Evolutionary conservation across 2,113 vertebrate genomes (phyloP), one percentile per base, ranked within the genome.

Genomic region (Chloropsis cyanopogon): DNA sequence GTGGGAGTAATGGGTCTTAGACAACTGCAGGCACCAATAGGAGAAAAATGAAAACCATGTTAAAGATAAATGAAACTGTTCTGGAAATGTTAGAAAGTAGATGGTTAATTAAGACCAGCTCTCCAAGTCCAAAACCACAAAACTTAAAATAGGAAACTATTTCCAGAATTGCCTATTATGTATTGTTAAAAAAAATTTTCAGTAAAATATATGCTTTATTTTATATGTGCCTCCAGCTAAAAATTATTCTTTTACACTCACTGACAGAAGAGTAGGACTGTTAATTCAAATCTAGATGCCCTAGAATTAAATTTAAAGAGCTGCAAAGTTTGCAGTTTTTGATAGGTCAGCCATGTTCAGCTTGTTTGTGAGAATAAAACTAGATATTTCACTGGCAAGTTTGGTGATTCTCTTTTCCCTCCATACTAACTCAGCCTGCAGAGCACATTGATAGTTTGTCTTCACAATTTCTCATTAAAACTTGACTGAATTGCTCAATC

Each of bases 141-240:
- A 98, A 98, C 95, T 97, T 97, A 98, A 98, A 98, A 98, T 97
- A 97, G 97, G 96, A 98, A 98, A 98, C 98, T 98, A 97, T 97
- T 98, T 98, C 97, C 97, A 98, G 97, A 97, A 98, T 98, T 98
- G 97, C 96, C 97, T 96, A 98, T 98, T 98, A 97, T 97, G 90
- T 96, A 97, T 97, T 97, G 97, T 98, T 97, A 95, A 92, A 97
- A 88, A 97, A 97, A 96, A 88, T 22, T 92, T 92, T 72, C 92
- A 95, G 96, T 97, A 96, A 98, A 98, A 98, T 97, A 96, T 94
- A 96, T 96, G 86, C 97, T 97, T 97, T 97, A 95, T 97, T 98
- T 97, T 97, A 97, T 95, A 97, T 81, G 93, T 87, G 96, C 98
- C 97, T 98, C 95, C 79, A 97, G 96, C 95, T 97, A 97, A 95